These are phyloP conservation scores for Climacteris rufus DNA, from an alignment of 2,113 vertebrate genomes.

Conservation along the genomic window DNA sequence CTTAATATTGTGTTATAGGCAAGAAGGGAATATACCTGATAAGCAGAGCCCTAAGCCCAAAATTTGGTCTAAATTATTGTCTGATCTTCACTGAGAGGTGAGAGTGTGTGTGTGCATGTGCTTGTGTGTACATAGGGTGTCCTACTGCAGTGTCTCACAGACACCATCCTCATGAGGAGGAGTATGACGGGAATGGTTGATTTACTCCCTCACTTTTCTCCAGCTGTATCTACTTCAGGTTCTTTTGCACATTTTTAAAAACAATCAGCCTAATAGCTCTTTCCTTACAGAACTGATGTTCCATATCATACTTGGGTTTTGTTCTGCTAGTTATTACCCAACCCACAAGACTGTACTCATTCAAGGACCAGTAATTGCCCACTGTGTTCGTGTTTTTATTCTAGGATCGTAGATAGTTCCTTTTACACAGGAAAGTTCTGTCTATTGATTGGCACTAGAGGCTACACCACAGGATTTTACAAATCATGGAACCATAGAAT, in stretches of 20 bases:
- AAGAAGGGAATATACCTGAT: neutral
- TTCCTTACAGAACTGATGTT: neutral
- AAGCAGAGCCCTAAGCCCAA: neutral
- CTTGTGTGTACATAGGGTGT: accelerated
- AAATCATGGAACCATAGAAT: neutral
- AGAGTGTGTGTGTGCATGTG: neutral
- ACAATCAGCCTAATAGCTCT: neutral
- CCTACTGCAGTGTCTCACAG: accelerated
- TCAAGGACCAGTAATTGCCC: neutral
- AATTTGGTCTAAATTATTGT: neutral
- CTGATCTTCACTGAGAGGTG: neutral
- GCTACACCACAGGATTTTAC: neutral
- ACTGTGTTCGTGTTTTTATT: neutral
- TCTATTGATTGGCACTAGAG: neutral
- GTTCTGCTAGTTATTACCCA: neutral
- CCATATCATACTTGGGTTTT: neutral
- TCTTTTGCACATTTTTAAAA: neutral
- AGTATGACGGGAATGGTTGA: neutral
- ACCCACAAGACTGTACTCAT: neutral
- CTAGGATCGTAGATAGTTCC: neutral
- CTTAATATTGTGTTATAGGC: neutral
- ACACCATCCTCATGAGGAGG: neutral
- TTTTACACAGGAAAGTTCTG: neutral
- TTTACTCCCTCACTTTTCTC: neutral
- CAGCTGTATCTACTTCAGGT: neutral